Percentiles rank a stretch among this genome's conserved stretches.
Evolutionary conservation across 2,113 vertebrate species (phyloP).

Genomic region (Castor canadensis): DNA sequence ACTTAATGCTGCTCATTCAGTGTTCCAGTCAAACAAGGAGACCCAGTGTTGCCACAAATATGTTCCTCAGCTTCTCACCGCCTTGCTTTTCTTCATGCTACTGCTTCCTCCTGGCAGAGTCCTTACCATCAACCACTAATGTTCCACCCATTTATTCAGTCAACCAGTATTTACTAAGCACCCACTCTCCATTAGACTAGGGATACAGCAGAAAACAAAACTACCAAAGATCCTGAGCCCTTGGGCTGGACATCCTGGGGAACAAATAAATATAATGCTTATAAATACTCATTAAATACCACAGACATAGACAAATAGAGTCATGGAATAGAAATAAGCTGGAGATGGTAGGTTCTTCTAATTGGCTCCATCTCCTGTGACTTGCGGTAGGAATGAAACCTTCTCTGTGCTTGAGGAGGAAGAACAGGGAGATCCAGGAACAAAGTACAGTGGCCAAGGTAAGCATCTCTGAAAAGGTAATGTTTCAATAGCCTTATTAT

Average conservation of each 20-base stretch:
- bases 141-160: background rate
- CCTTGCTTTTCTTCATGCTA: background rate
- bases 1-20: background rate
- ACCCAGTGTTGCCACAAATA: background rate
- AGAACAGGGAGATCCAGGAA: background rate
- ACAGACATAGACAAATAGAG: background rate
- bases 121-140: background rate
- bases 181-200: background rate
- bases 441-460: background rate
- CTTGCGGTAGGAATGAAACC: conserved; percentile 28
- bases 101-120: background rate
- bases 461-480: background rate
- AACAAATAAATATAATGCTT: background rate
- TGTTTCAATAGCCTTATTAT: background rate
- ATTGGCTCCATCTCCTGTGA: conserved; percentile 52
- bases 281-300: background rate
- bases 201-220: background rate
- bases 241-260: background rate
- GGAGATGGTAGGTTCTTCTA: conserved; percentile 40
- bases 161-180: background rate
- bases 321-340: background rate
- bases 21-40: background rate
- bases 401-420: background rate
- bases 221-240: background rate
- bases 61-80: background rate